phyloP scores from a whole-genome alignment of 1,140 invertebrate genomes.

The Cydia pomonella region DNA sequence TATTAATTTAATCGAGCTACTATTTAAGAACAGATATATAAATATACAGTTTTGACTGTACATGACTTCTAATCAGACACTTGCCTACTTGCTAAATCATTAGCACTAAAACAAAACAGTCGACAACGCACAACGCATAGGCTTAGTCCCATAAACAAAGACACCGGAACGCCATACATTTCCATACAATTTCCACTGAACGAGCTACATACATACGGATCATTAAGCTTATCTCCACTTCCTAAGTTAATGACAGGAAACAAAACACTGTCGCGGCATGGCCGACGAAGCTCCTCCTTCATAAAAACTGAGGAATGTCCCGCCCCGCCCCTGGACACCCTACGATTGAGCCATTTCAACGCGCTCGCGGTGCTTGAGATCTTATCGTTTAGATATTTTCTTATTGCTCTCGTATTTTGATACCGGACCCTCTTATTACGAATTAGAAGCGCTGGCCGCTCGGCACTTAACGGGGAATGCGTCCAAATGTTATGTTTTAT shows the following conservation, averaged over 20 bases:
- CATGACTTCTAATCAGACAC: background rate
- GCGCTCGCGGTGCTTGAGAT: conserved; percentile 53
- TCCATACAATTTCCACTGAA: conserved; percentile 9
- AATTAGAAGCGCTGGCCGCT: conserved; percentile 64
- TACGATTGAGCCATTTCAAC: conserved; percentile 73
- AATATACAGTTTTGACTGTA: background rate
- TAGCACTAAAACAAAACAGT: background rate
- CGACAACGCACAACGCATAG: background rate
- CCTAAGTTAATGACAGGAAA: conserved; percentile 14
- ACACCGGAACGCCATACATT: background rate
- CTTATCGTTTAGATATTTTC: conserved; percentile 56
- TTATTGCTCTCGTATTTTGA: conserved; percentile 62
- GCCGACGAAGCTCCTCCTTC: background rate
- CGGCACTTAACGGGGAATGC: conserved; percentile 35
- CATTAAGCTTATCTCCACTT: conserved; percentile 18
- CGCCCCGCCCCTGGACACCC: conserved; percentile 36
- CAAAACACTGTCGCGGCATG: conserved; percentile 15
- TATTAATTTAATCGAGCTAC: too few species aligned
- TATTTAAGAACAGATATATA: too few species aligned
- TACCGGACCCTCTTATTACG: conserved; percentile 68
- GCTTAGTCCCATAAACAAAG: background rate
- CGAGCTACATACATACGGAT: background rate
- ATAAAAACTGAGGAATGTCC: conserved; percentile 18
- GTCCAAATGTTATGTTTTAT: background rate
- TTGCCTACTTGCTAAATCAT: background rate